Evolutionary conservation across 2,888 invertebrate species (phyloP), one percentile per base, ranked within the genome.

Genomic region (Eutolmus rufibarbis): DNA sequence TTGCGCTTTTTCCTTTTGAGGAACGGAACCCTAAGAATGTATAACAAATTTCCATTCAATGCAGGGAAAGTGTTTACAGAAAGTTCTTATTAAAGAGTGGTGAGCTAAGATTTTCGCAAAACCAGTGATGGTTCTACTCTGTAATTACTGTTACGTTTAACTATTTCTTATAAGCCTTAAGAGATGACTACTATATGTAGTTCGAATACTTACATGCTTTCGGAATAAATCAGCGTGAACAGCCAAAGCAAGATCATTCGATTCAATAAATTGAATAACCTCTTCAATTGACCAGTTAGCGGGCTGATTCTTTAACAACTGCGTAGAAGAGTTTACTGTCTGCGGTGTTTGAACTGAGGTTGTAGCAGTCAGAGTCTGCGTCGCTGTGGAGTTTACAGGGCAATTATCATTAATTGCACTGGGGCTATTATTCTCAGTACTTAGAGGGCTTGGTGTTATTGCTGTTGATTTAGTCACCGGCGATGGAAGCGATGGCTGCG

Each of bases 251-350:
- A 96, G 95, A 93, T 98, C 98, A 31, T 96, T 95, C 88, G 96
- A 95, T 87, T 96, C 96, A 89, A 99, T 98, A 92, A 97, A 97
- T 89, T 96, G 96, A 90, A 98, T 98, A 87, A 98, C 98, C 91
- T 98, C 98, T 91, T 98, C 98, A 34, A 98, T 97, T 19, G 96
- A 95, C 99, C 98, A 99, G 91, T 97, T 97, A 31, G 95, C 94
- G 34, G 97, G 97, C 86, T 94, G 94, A 51, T 94, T 92, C 87
- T 93, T 94, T 81, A 93, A 91, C 31, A 93, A 91, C 87, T 92
- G 91, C 78, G 78, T 78, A 3, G 91, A 90, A 0, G 91, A 89
- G 51, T 87, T 88, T 23, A 84, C 87, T 9, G 87, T 88, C 66
- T 87, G 16, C 28, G 90, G 89, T 23, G 91, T 89, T 9, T 91